phyloP scores from a whole-genome alignment of 2,113 vertebrate genomes.

The Siphamia tubifer region DNA sequence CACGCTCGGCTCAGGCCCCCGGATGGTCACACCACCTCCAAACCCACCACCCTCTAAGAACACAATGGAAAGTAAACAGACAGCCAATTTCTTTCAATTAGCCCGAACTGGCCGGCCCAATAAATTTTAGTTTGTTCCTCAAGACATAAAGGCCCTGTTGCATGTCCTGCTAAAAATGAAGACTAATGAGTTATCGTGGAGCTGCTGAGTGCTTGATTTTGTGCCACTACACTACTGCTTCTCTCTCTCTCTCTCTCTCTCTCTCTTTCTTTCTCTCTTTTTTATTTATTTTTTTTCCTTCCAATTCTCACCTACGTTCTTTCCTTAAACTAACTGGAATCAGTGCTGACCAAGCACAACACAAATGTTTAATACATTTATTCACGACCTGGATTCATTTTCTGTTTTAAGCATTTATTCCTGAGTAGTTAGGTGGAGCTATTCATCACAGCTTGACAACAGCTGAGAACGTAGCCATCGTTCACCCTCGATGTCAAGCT shows the following conservation, averaged over 20 bases:
- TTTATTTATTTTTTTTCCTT: neutral
- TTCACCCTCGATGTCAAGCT: conserved; percentile 36
- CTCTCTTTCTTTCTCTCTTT: neutral
- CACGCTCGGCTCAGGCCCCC: conserved; percentile 49
- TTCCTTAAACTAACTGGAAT: conserved; percentile 57
- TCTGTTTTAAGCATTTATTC: conserved; percentile 73
- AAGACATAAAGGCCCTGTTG: conserved; percentile 78
- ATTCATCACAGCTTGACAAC: conserved; percentile 75
- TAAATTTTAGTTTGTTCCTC: conserved; percentile 83
- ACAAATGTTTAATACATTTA: conserved; percentile 75
- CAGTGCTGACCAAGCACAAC: conserved; percentile 73
- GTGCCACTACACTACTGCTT: conserved; percentile 41
- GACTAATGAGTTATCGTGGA: conserved; percentile 78
- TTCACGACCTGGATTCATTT: conserved; percentile 68
- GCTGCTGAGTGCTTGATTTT: conserved; percentile 78
- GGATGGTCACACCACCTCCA: conserved; percentile 34
- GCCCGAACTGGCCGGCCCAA: conserved; percentile 73
- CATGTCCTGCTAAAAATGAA: conserved; percentile 80
- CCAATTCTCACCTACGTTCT: neutral
- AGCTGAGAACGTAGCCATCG: conserved; percentile 42
- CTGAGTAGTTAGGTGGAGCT: conserved; percentile 36
- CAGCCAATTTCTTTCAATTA: conserved; percentile 88
- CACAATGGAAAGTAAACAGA: conserved; percentile 76
- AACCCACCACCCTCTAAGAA: conserved; percentile 41
- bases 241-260: neutral